Conservation (phyloP, 1,140 invertebrate species). For the Neelides sp. region DNA sequence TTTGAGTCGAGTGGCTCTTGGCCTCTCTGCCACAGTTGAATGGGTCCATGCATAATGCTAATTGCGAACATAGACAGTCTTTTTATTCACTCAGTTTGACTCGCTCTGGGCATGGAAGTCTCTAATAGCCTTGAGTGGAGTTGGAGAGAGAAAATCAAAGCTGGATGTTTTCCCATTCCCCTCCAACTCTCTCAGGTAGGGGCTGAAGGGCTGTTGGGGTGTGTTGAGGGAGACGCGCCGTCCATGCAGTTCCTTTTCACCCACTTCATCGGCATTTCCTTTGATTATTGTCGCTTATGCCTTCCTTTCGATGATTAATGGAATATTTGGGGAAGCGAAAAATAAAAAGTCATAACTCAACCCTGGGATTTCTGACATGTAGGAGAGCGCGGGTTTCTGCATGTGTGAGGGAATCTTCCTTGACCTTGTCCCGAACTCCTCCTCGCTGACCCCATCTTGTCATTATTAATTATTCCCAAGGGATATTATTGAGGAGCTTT, state of each 20-base stretch:
- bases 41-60: neutral
- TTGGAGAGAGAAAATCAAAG: too few species aligned
- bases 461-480: too few species aligned
- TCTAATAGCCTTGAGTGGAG: neutral
- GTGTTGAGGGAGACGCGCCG: too few species aligned
- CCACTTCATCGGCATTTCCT: conserved; percentile 19
- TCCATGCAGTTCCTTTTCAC: too few species aligned
- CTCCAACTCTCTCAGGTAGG: too few species aligned
- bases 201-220: too few species aligned
- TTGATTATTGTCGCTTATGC: conserved; percentile 12
- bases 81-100: neutral
- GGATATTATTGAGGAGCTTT: too few species aligned
- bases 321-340: too few species aligned
- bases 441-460: conserved; percentile 6
- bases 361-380: conserved; percentile 8
- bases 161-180: too few species aligned
- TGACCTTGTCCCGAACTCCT: conserved; percentile 5
- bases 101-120: neutral
- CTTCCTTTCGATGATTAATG: conserved; percentile 10
- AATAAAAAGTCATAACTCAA: conserved; percentile 8
- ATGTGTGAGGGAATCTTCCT: neutral
- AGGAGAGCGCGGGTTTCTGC: neutral
- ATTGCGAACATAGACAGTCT: too few species aligned
- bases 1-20: too few species aligned
- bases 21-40: neutral